Evolutionary conservation across 2,113 vertebrate genomes (phyloP).

Genomic region (Panthera leo): DNA sequence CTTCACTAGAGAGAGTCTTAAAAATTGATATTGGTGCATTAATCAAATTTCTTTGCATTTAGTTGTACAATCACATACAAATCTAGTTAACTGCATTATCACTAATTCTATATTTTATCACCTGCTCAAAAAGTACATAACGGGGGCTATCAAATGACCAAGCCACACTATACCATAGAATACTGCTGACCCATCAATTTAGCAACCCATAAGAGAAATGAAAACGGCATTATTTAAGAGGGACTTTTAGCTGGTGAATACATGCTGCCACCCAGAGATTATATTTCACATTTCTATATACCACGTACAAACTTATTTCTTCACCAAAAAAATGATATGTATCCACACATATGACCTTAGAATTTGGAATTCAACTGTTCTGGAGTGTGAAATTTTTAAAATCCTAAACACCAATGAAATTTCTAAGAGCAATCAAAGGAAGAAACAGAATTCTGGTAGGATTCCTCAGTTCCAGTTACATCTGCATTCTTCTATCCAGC

Average conservation of each 20-base stretch:
- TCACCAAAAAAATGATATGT: not conserved
- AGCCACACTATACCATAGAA: not conserved
- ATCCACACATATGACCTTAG: not conserved
- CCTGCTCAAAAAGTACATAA: not conserved
- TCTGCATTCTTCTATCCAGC: not conserved
- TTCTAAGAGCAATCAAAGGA: not conserved
- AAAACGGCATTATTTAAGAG: not conserved
- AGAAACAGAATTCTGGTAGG: not conserved
- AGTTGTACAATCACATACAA: not conserved
- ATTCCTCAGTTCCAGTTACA: not conserved
- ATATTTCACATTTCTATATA: not conserved
- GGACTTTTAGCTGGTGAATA: not conserved
- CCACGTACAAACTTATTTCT: constrained; percentile 19
- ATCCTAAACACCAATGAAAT: constrained; percentile 33
- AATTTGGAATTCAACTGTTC: not conserved
- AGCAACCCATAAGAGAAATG: not conserved
- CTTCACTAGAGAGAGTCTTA: not conserved
- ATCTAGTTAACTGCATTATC: not conserved
- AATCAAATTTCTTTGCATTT: not conserved
- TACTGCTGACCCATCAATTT: not conserved
- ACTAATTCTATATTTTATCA: not conserved
- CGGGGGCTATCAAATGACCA: not conserved
- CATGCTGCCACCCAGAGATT: constrained; percentile 22
- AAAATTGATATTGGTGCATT: not conserved
- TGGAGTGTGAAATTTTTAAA: not conserved